Evolutionary conservation across 2,113 vertebrate genomes (phyloP).

Genomic region (Apistogramma diplotaenia): DNA sequence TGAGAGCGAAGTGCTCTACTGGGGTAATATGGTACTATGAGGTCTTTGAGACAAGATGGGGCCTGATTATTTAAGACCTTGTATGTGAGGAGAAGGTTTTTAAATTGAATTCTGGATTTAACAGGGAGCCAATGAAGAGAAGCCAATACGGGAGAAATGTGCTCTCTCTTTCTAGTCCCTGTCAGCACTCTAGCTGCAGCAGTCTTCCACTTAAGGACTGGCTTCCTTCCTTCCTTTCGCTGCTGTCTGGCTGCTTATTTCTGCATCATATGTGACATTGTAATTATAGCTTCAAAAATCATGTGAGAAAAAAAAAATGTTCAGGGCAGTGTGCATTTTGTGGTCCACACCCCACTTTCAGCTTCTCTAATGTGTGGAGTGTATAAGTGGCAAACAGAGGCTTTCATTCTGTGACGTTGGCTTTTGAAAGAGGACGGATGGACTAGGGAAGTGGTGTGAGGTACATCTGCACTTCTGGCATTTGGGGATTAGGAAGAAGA

Average conservation of each 20-base stretch:
- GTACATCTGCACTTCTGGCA: slow-evolving; percentile 33
- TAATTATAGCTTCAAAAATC: slow-evolving; percentile 44
- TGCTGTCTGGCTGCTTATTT: neutral
- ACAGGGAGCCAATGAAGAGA: too few relatives aligned
- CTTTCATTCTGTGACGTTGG: slow-evolving; percentile 56
- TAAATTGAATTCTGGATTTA: too few relatives aligned
- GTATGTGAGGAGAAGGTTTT: too few relatives aligned
- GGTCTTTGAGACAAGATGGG: too few relatives aligned
- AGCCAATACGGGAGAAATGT: too few relatives aligned
- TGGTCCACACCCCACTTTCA: slow-evolving; percentile 18
- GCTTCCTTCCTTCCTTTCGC: slow-evolving; percentile 38
- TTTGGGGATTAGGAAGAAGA: slow-evolving; percentile 19
- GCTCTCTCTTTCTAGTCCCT: too few relatives aligned
- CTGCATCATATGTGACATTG: slow-evolving; percentile 29
- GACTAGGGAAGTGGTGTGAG: neutral
- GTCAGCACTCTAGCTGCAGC: too few relatives aligned
- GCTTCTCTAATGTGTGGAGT: slow-evolving; percentile 45
- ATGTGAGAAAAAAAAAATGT: neutral
- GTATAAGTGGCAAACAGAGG: slow-evolving; percentile 57
- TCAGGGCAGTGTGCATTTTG: neutral
- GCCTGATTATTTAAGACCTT: too few relatives aligned
- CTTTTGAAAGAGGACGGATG: slow-evolving; percentile 12
- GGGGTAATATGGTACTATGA: too few relatives aligned
- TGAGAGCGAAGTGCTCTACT: too few relatives aligned
- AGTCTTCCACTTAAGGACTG: slow-evolving; percentile 32